A percentile compares a stretch with the other conserved stretches of the same genome.
phyloP scores from a whole-genome alignment of 1,140 invertebrate genomes.

The Trichomalopsis sarcophagae region DNA sequence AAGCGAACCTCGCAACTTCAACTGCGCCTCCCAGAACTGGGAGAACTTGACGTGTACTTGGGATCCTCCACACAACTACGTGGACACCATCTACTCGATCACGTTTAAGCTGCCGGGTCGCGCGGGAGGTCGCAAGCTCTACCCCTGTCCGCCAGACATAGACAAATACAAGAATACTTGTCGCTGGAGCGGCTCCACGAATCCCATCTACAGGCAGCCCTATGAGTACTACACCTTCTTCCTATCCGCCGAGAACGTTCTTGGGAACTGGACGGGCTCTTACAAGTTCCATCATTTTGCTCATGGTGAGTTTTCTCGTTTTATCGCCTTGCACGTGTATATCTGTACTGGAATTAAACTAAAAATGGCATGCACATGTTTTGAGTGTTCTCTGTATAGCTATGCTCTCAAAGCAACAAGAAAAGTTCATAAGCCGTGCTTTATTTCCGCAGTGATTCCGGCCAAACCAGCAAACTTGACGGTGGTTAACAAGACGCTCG shows the following conservation, averaged over 20 bases:
- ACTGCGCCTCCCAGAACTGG: slow-evolving; percentile 81
- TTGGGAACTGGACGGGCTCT: slow-evolving; percentile 73
- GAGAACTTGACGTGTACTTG: slow-evolving; percentile 81
- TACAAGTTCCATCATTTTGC: slow-evolving; percentile 79
- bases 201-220: slow-evolving; percentile 78
- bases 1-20: slow-evolving; percentile 76
- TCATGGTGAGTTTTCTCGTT: slow-evolving; percentile 71
- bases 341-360: too few relatives aligned
- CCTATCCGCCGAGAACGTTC: slow-evolving; percentile 75
- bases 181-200: slow-evolving; percentile 76
- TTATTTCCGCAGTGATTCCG: slow-evolving; percentile 77
- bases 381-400: too few relatives aligned
- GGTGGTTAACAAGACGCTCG: slow-evolving; percentile 74
- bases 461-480: slow-evolving; percentile 76
- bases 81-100: slow-evolving; percentile 77
- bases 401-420: too few relatives aligned
- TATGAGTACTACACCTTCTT: slow-evolving; percentile 77
- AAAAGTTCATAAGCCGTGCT: neutral
- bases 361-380: too few relatives aligned
- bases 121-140: slow-evolving; percentile 63
- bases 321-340: too few relatives aligned
- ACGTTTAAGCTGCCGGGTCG: slow-evolving; percentile 73
- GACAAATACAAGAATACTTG: slow-evolving; percentile 65
- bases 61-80: slow-evolving; percentile 74
- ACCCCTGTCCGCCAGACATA: slow-evolving; percentile 63